phyloP scores from a whole-genome alignment of 2,797 vertebrate species.

The Muscicapa striata region DNA sequence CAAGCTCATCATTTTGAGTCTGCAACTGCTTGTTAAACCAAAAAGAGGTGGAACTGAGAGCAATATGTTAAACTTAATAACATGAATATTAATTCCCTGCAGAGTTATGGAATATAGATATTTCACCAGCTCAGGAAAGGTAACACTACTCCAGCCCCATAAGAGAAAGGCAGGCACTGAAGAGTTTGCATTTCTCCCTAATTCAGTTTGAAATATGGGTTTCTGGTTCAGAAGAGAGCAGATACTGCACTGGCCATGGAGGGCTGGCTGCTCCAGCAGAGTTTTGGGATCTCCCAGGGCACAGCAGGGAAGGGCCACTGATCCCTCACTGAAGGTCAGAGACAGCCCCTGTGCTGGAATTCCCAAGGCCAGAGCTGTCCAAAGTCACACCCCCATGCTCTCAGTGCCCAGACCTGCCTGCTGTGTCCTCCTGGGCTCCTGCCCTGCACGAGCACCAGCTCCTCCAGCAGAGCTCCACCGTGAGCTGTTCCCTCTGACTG shows the following conservation, averaged over 20 bases:
- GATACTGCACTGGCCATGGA: neutral
- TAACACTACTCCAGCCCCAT: neutral
- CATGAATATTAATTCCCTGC: slow-evolving; percentile 52
- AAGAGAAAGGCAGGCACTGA: neutral
- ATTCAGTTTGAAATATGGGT: neutral
- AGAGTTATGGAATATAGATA: neutral
- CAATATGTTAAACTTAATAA: slow-evolving; percentile 51
- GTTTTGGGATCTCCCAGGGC: neutral
- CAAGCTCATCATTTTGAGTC: slow-evolving; percentile 39
- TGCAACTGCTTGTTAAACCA: slow-evolving; percentile 57
- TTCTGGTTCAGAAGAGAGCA: neutral
- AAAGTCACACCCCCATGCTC: neutral
- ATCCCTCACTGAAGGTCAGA: neutral
- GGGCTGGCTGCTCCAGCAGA: neutral
- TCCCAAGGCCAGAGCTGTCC: neutral
- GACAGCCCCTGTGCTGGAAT: neutral
- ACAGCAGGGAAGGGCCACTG: neutral
- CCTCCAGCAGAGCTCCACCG: neutral
- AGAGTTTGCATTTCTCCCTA: neutral
- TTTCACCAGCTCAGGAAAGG: slow-evolving; percentile 11
- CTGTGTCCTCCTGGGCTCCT: neutral
- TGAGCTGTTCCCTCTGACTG: neutral
- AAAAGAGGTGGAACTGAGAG: slow-evolving; percentile 21
- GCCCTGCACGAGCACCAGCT: neutral
- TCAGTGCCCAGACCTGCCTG: neutral